Base-by-base conservation (phyloP, 2,888 invertebrate genomes). In the Thelaira solivaga region DNA sequence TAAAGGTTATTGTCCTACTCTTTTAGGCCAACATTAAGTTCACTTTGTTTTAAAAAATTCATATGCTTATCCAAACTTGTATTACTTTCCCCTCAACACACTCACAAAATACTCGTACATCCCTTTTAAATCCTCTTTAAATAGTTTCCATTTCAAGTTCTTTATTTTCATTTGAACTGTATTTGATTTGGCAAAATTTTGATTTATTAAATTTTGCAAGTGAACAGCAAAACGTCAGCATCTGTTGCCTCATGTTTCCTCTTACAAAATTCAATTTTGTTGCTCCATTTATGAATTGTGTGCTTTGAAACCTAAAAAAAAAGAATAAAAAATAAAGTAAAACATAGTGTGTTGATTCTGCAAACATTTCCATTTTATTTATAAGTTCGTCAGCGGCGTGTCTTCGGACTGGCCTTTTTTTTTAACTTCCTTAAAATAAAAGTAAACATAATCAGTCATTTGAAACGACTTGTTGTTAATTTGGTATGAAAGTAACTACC, bases 161-260 rank as follows among this genome's bases (percentile, higher is more conserved):
- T n/a, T 5, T 34, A 18, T 31, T 34, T 5, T 16, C 11, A 22
- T 62, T 24, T 18, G 24, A 62, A 31, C 6, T 47, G 24, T 24
- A 62, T 67, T 53, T 43, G 6, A 34, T 41, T 41, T 51, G 2
- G 6, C 2, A 41, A 8, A 20, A 53, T 39, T 59, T 57, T 69
- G 59, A 59, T 68, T 49, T 39, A 59, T 69, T 49, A 47, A 59
- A 68, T 68, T 68, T n/a, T 47, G 22, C 13, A 39, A 36, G n/a
- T 24, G 20, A 57, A 49, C 13, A 59, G 16, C 45, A 68, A 16
- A 47, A 59, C 20, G 57, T 59, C 59, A 69, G 49, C 68, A 69
- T 47, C 47, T 69, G 68, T 59, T 69, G 59, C 39, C 47, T 45
- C 7, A 11, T 47, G 47, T 39, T 36, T 59, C 20, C 47, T 20